Percentiles rank a stretch among this genome's conserved stretches.
Evolutionary conservation across 2,113 vertebrate genomes (phyloP).

Genomic region (Pseudopipra pipra): DNA sequence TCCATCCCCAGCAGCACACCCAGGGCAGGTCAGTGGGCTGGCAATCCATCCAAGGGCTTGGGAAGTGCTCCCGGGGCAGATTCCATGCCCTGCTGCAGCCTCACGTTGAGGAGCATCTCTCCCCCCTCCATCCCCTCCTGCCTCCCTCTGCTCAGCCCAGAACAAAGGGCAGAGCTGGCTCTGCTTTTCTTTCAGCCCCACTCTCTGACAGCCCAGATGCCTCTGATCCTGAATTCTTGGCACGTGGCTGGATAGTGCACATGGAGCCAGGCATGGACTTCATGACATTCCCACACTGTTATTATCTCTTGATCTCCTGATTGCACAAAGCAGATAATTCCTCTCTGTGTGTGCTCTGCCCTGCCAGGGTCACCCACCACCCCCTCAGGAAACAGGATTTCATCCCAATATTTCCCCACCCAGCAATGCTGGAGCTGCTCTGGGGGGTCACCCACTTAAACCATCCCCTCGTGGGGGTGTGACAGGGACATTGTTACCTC

Average conservation of each 20-base stretch:
- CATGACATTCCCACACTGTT: slow-evolving; percentile 4
- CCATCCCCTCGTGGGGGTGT: not conserved
- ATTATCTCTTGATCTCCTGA: not conserved
- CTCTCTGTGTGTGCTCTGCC: not conserved
- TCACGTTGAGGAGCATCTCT: not conserved
- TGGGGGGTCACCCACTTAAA: not conserved
- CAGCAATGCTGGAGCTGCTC: not conserved
- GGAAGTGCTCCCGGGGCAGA: not conserved
- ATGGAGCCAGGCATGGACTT: not conserved
- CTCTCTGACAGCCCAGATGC: not conserved
- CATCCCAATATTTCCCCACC: not conserved
- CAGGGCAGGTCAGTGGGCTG: not conserved
- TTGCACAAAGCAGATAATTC: not conserved
- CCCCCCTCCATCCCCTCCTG: not conserved
- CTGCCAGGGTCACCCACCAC: not conserved
- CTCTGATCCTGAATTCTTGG: not conserved
- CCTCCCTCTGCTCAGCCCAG: not conserved
- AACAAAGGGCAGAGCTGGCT: slow-evolving; percentile 1
- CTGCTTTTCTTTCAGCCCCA: not conserved
- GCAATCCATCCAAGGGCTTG: not conserved
- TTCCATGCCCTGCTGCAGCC: not conserved
- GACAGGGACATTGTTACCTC: not conserved
- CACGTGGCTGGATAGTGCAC: not conserved
- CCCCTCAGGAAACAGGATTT: not conserved
- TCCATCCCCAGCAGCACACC: not conserved